These are phyloP conservation scores for Eremobia ochroleuca DNA, from an alignment of 2,888 invertebrate genomes.

Conservation along the genomic window DNA sequence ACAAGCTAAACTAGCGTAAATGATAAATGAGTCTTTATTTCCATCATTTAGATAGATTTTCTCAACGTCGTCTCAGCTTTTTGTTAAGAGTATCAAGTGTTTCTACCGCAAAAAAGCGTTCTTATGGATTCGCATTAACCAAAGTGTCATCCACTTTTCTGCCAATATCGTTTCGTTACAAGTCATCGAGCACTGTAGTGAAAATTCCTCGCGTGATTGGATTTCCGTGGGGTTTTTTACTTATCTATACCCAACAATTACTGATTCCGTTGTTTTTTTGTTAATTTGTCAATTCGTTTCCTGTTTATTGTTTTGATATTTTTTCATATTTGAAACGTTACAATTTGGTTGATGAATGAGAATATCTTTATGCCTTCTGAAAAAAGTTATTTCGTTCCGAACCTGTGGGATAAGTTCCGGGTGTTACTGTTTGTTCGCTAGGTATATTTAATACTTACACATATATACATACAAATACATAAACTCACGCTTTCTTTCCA, in stretches of 20 bases:
- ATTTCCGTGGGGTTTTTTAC: constrained; percentile 52
- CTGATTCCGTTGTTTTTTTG: constrained; percentile 44
- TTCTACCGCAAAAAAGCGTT: constrained; percentile 20
- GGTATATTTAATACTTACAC: not conserved
- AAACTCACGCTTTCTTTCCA: not conserved
- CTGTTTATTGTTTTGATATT: constrained; percentile 53
- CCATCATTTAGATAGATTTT: constrained; percentile 17
- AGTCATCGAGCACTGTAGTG: constrained; percentile 45
- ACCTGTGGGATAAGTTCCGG: constrained; percentile 8
- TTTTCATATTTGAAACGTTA: constrained; percentile 12
- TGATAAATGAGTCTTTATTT: constrained; percentile 23
- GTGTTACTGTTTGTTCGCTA: not conserved
- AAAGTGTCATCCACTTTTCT: constrained; percentile 41
- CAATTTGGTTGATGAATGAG: constrained; percentile 1
- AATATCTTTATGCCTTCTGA: not conserved
- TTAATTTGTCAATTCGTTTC: constrained; percentile 50
- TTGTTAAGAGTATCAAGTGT: constrained; percentile 21
- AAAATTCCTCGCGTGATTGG: constrained; percentile 58
- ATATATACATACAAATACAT: not conserved
- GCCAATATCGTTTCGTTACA: constrained; percentile 44
- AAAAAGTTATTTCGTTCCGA: not conserved
- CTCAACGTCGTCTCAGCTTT: constrained; percentile 2
- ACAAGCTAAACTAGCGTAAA: constrained; percentile 7
- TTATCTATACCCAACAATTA: constrained; percentile 32
- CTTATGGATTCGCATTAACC: constrained; percentile 30